Evolutionary conservation across 92 coral and sea anemone species (phyloP).

Genomic region (Porites divaricata): DNA sequence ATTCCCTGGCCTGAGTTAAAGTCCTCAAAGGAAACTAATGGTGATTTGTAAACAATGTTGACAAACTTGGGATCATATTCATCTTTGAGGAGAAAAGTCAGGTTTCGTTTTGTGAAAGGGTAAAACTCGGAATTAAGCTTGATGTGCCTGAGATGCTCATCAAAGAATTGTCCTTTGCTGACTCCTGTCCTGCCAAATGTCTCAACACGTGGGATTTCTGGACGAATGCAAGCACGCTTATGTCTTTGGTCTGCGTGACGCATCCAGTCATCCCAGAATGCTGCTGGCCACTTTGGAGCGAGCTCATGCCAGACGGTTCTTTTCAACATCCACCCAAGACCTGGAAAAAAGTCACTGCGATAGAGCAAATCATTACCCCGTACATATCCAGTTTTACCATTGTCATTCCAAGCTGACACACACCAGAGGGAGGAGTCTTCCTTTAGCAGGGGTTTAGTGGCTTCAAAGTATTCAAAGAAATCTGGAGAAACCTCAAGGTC

Average conservation of each 20-base stretch:
- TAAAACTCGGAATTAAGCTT: constrained; percentile 68
- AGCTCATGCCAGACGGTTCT: constrained; percentile 83
- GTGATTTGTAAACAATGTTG: constrained; percentile 66
- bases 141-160: constrained; percentile 81
- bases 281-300: constrained; percentile 83
- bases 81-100: constrained; percentile 78
- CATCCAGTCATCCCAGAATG: constrained; percentile 99
- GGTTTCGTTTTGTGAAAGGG: constrained; percentile 75
- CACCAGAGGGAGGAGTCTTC: constrained; percentile 95
- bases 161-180: constrained; percentile 91
- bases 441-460: constrained; percentile 75
- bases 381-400: constrained; percentile 81
- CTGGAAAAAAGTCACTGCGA: constrained; percentile 95
- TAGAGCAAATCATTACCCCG: constrained; percentile 76
- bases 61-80: constrained; percentile 75
- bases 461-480: constrained; percentile 93
- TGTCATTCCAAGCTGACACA: constrained; percentile 99
- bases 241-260: constrained; percentile 84
- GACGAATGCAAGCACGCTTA: constrained; percentile 87
- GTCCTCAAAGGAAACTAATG: constrained; percentile 67
- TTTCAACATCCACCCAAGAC: constrained; percentile 93
- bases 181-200: constrained; percentile 90
- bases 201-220: constrained; percentile 89
- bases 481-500: constrained; percentile 91
- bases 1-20: constrained; percentile 53